phyloP scores from a whole-genome alignment of 2,888 invertebrate genomes.

The Harpalus rubripes region DNA sequence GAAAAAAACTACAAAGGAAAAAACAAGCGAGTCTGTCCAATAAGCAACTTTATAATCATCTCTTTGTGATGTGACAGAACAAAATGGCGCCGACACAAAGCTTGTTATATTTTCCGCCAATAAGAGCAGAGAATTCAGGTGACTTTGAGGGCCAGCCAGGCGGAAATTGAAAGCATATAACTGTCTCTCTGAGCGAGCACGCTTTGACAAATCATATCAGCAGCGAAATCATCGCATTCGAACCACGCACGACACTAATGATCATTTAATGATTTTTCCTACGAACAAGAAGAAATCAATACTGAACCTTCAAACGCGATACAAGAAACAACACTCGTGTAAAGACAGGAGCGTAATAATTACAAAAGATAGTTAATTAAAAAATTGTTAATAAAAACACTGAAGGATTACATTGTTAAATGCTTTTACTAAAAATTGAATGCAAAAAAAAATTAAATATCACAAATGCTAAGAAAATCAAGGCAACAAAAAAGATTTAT shows the following conservation, averaged over 20 bases:
- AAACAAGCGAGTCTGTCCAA: conserved; percentile 27
- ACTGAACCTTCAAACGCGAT: background rate
- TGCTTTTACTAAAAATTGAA: too few species aligned
- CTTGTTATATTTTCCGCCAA: conserved; percentile 65
- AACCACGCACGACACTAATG: conserved; percentile 27
- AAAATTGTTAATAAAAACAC: too few species aligned
- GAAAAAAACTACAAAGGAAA: conserved; percentile 18
- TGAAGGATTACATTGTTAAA: too few species aligned
- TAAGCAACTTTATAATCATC: conserved; percentile 56
- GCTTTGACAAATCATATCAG: conserved; percentile 51
- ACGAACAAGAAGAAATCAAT: background rate
- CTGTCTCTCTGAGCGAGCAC: conserved; percentile 40
- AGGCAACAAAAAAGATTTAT: too few species aligned
- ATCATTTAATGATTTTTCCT: conserved; percentile 51
- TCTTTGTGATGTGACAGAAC: conserved; percentile 55
- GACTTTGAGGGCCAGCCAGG: conserved; percentile 50
- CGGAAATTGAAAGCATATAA: conserved; percentile 48
- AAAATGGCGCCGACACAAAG: conserved; percentile 62
- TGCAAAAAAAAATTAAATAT: too few species aligned
- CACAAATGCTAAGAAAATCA: too few species aligned
- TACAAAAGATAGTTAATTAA: too few species aligned
- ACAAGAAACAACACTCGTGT: background rate
- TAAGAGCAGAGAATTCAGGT: conserved; percentile 54
- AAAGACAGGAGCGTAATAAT: too few species aligned
- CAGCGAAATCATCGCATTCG: conserved; percentile 32